A percentile compares a stretch with the other conserved stretches of the same genome.
Evolutionary conservation across 1,140 invertebrate species (phyloP).

Genomic region (Oncopeltus fasciatus): DNA sequence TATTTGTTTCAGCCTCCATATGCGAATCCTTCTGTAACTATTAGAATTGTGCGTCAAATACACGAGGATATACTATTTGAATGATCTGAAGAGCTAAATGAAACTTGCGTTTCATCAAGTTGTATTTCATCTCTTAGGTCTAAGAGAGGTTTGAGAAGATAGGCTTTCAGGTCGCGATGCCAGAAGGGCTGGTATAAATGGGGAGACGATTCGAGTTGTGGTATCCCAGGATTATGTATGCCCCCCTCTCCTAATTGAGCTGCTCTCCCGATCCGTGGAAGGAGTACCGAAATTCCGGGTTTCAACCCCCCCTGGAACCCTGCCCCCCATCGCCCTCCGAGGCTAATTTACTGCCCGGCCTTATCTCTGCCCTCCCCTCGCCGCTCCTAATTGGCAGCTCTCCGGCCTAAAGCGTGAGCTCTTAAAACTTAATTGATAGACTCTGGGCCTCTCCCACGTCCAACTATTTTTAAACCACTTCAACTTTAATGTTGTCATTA

Average conservation of each 20-base stretch:
- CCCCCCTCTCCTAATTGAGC: background rate
- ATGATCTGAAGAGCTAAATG: too few relatives aligned
- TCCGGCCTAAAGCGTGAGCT: background rate
- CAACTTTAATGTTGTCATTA: conserved; percentile 9
- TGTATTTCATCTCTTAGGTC: too few relatives aligned
- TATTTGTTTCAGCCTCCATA: too few relatives aligned
- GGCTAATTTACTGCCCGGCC: conserved; percentile 1
- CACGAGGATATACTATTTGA: too few relatives aligned
- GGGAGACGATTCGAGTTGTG: too few relatives aligned
- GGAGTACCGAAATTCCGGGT: background rate
- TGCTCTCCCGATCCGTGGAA: background rate
- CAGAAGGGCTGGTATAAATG: too few relatives aligned
- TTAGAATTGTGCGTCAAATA: too few relatives aligned
- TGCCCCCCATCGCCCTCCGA: background rate
- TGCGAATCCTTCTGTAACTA: too few relatives aligned
- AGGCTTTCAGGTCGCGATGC: too few relatives aligned
- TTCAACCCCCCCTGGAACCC: background rate
- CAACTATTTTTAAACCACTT: background rate
- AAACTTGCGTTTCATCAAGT: too few relatives aligned
- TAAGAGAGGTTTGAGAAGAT: too few relatives aligned
- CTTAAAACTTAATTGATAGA: conserved; percentile 9
- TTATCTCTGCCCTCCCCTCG: background rate
- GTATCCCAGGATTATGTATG: too few relatives aligned
- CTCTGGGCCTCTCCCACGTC: background rate
- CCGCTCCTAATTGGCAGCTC: background rate